Conservation (phyloP, 1,140 invertebrate genomes). For the Drosophila willistoni region DNA sequence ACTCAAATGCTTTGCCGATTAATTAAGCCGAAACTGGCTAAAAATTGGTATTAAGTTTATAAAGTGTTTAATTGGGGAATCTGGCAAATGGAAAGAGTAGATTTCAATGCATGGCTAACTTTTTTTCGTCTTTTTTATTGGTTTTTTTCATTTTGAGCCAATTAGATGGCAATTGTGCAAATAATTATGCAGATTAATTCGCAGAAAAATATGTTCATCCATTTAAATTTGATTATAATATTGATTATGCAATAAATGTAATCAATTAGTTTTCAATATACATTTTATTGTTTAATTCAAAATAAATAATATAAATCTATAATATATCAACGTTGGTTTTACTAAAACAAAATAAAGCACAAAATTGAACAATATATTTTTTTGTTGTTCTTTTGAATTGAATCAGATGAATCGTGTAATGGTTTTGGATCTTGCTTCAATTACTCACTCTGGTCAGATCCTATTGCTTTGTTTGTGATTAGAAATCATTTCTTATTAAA, state of each 20-base stretch:
- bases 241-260: neutral
- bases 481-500: too few species aligned
- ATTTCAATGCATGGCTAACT: neutral
- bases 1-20: constrained; percentile 5
- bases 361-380: too few species aligned
- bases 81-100: neutral
- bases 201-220: neutral
- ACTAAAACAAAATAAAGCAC: too few species aligned
- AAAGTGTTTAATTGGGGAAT: neutral
- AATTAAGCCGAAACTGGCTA: constrained; percentile 11
- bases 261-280: neutral
- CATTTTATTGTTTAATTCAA: neutral
- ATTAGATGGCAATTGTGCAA: neutral
- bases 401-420: too few species aligned
- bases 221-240: constrained; percentile 1
- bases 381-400: too few species aligned
- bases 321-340: too few species aligned
- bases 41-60: neutral
- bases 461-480: too few species aligned
- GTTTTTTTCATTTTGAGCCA: constrained; percentile 2
- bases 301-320: too few species aligned
- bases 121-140: neutral
- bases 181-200: constrained; percentile 1
- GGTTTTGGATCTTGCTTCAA: too few species aligned
- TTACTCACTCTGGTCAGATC: too few species aligned